These are phyloP conservation scores for Grammomys dolichurus DNA, from an alignment of 2,113 vertebrate genomes.

Conservation along the genomic window DNA sequence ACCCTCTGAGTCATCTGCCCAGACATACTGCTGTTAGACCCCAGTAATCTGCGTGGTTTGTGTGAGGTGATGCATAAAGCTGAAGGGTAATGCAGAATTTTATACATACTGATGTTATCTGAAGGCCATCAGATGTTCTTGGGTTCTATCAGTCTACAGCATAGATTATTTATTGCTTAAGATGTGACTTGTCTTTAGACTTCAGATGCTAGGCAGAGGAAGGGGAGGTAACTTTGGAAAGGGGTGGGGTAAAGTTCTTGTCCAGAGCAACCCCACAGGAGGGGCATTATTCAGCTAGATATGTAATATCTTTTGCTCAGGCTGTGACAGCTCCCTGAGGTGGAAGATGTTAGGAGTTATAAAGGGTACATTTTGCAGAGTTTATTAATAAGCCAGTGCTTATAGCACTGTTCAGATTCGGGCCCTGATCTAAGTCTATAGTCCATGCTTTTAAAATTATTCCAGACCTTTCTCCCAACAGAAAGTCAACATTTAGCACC, in stretches of 20 bases:
- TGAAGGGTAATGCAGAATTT: not conserved
- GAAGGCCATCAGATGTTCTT: not conserved
- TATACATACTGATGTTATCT: not conserved
- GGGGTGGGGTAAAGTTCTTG: not conserved
- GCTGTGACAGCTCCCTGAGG: too few relatives aligned
- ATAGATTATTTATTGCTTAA: not conserved
- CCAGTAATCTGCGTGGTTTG: not conserved
- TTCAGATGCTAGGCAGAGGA: not conserved
- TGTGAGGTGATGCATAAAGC: not conserved
- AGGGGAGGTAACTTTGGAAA: not conserved
- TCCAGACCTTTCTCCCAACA: not conserved
- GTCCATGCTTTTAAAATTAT: not conserved
- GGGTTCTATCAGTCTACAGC: not conserved
- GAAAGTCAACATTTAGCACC: not conserved
- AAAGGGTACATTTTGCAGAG: not conserved
- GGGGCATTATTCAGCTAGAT: not conserved
- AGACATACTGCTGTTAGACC: not conserved
- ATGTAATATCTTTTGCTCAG: too few relatives aligned
- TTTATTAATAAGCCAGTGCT: not conserved
- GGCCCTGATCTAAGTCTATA: not conserved
- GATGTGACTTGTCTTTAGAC: not conserved
- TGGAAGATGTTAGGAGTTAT: not conserved
- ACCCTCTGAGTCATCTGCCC: not conserved
- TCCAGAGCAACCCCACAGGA: not conserved
- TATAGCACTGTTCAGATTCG: not conserved